These are phyloP conservation scores for Centrocercus urophasianus DNA, from an alignment of 2,113 vertebrate genomes.

Conservation along the genomic window DNA sequence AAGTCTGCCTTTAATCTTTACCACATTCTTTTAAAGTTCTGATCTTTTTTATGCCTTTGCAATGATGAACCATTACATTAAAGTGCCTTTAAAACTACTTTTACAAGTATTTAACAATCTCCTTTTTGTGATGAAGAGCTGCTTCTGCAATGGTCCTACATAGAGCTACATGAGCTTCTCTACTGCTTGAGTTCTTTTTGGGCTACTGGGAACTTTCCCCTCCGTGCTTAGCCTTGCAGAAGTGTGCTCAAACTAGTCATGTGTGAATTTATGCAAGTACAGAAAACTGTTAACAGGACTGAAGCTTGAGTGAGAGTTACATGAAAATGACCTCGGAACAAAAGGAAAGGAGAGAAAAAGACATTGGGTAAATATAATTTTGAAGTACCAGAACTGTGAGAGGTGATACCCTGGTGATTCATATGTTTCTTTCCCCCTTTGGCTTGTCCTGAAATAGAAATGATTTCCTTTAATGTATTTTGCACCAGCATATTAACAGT, in stretches of 20 bases:
- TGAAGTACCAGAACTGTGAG: background rate
- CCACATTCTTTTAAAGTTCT: background rate
- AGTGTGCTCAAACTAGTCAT: background rate
- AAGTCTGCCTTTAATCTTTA: background rate
- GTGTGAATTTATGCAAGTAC: background rate
- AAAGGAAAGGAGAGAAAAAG: background rate
- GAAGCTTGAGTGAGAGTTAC: background rate
- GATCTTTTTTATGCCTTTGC: background rate
- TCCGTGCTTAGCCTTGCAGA: background rate
- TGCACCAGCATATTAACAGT: background rate
- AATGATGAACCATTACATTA: background rate
- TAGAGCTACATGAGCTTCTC: background rate
- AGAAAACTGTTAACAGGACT: background rate
- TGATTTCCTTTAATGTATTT: background rate
- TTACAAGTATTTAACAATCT: background rate
- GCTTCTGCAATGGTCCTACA: background rate
- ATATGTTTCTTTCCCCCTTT: background rate
- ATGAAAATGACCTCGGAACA: background rate
- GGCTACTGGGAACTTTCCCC: background rate
- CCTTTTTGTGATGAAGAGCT: background rate
- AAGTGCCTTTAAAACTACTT: background rate
- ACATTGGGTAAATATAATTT: background rate
- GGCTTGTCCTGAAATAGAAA: background rate
- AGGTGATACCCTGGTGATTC: background rate
- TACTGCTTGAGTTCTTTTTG: background rate